Base-by-base conservation (phyloP, 2,888 invertebrate species). In the Eurois occulta region DNA sequence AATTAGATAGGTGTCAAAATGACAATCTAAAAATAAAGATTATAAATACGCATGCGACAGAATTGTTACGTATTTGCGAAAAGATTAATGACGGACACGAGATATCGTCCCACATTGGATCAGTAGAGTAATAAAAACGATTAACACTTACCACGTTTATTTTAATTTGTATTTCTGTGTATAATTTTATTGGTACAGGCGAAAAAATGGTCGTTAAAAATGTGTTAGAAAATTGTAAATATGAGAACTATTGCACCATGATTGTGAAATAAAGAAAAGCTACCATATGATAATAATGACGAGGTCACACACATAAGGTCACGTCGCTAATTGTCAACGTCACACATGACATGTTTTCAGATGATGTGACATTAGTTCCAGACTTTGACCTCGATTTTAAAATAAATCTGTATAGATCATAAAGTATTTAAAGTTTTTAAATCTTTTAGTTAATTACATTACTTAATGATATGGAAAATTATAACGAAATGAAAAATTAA, bases 11-110 rank as follows among this genome's bases (percentile, higher is more conserved):
- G 68, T 85, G 77, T 78, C 81, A 76, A 78, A 72, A 82, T 48
- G 76, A 28, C 13, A 60, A 70, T 87, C 89, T 87, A 80, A 81
- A 88, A 89, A 87, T 85, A 87, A 85, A 65, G 74, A 72, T 88
- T 85, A 72, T 80, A 83, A 65, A 79, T 79, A 80, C 68, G 69
- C 65, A 77, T 70, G 80, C 78, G 73, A 78, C 75, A 75, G 75
- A 77, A 68, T 77, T 72, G 80, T 85, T 81, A 81, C 87, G 84
- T 78, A 67, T 87, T 87, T 89, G 78, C 76, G 69, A 87, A 87
- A 88, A 85, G 83, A 80, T 75, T 80, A 77, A 80, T 87, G 77
- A 68, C 74, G 78, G 84, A 83, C 78, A 80, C 70, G 52, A 72
- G 68, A 84, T 75, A 78, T 80, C 85, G 28, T 66, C 85, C 78